phyloP scores from a whole-genome alignment of 2,888 invertebrate genomes.

The Tinea pellionella region DNA sequence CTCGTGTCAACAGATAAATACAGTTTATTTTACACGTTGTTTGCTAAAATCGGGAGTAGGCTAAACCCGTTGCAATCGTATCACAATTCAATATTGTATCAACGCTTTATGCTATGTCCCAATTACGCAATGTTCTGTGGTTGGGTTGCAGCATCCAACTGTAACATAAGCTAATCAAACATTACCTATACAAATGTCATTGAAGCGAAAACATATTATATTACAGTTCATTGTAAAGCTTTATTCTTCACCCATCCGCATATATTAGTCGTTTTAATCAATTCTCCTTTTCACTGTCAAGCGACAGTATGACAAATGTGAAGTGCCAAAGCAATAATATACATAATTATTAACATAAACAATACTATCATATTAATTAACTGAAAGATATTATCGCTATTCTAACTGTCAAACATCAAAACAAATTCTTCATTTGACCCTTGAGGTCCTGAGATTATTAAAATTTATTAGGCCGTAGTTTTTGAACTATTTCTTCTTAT shows the following conservation, averaged over 20 bases:
- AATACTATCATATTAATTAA: neutral
- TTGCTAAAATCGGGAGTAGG: constrained; percentile 20
- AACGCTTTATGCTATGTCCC: constrained; percentile 24
- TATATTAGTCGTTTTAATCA: neutral
- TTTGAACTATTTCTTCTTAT: no score
- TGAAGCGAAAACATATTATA: neutral
- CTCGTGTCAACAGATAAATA: neutral
- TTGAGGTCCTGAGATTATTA: neutral
- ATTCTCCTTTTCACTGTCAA: neutral
- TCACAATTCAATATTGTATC: constrained; percentile 1
- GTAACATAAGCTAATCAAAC: constrained; percentile 30
- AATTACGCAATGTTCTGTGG: constrained; percentile 37
- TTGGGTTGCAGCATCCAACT: constrained; percentile 32
- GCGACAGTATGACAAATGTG: neutral
- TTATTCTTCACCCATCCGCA: neutral
- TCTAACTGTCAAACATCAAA: neutral
- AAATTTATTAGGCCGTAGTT: neutral
- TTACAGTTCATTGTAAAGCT: constrained; percentile 16
- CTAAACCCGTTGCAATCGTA: constrained; percentile 4
- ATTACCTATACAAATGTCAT: constrained; percentile 20
- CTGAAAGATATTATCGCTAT: no score
- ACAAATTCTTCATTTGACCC: neutral
- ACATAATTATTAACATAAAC: neutral
- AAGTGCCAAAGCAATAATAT: neutral
- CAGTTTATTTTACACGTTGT: constrained; percentile 17